A percentile compares a stretch with the other conserved stretches of the same genome.
Evolutionary conservation across 2,797 vertebrate species (phyloP).

Genomic region (Taeniopygia guttata): DNA sequence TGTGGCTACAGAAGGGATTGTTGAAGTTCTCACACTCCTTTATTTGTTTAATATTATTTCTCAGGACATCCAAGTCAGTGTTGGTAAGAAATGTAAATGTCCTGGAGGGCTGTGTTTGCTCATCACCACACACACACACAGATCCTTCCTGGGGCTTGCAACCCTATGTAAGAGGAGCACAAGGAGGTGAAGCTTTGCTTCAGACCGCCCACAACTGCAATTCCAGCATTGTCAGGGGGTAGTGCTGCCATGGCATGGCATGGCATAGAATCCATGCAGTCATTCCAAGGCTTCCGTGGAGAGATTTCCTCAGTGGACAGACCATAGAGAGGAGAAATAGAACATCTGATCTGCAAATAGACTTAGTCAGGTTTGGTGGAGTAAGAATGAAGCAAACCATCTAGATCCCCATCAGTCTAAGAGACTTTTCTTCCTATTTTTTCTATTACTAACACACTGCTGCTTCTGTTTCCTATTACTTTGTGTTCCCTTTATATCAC

Average conservation of each 20-base stretch:
- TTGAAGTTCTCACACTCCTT: background rate
- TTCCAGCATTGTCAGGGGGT: background rate
- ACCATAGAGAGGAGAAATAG: fast-evolving
- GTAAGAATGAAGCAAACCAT: background rate
- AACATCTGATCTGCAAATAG: background rate
- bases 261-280: background rate
- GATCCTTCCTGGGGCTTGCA: background rate
- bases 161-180: background rate
- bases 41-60: background rate
- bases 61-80: background rate
- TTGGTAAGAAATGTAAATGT: background rate
- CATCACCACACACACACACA: background rate
- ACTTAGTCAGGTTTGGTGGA: background rate
- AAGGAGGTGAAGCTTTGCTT: background rate
- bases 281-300: background rate
- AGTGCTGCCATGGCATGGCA: background rate
- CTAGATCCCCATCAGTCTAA: background rate
- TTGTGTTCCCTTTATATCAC: background rate
- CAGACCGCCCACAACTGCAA: background rate
- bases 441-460: background rate
- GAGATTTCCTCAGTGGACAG: background rate
- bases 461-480: background rate
- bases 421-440: background rate
- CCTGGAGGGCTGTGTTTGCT: background rate
- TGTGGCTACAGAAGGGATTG: background rate